Conservation (phyloP, 2,113 vertebrate species). For the Aldabrachelys gigantea region DNA sequence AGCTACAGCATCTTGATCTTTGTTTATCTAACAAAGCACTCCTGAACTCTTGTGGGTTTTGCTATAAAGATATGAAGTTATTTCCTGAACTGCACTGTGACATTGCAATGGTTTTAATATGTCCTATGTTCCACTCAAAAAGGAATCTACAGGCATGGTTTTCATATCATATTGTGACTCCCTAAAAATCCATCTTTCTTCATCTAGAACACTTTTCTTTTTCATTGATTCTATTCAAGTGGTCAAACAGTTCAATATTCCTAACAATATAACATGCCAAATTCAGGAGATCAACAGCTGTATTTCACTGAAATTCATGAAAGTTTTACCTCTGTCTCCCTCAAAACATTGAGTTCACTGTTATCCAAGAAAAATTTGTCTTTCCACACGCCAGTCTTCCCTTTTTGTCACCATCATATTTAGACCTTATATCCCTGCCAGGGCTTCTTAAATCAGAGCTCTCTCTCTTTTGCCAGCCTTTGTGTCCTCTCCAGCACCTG, state of each 20-base stretch:
- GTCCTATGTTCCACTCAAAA: not conserved
- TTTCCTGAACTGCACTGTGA: not conserved
- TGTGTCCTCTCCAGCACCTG: not conserved
- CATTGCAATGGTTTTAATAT: not conserved
- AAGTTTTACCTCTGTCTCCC: not conserved
- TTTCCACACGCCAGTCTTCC: not conserved
- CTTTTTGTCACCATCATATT: accelerated
- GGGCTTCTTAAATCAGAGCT: not conserved
- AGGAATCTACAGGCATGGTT: not conserved
- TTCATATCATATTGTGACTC: not conserved
- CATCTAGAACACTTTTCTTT: not conserved
- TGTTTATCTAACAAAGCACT: not conserved
- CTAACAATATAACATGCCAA: not conserved
- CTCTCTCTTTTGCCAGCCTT: not conserved
- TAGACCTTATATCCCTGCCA: not conserved
- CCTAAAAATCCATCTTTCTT: not conserved
- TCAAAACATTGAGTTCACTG: not conserved
- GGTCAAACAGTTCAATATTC: not conserved
- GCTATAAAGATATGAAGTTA: not conserved
- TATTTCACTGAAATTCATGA: not conserved
- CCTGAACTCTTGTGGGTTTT: not conserved
- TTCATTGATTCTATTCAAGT: not conserved
- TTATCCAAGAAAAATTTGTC: not conserved
- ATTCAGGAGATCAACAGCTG: not conserved
- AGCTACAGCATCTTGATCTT: not conserved